Evolutionary conservation across 2,888 invertebrate species (phyloP), one percentile per base, ranked within the genome.

Genomic region (Encarsia formosa): DNA sequence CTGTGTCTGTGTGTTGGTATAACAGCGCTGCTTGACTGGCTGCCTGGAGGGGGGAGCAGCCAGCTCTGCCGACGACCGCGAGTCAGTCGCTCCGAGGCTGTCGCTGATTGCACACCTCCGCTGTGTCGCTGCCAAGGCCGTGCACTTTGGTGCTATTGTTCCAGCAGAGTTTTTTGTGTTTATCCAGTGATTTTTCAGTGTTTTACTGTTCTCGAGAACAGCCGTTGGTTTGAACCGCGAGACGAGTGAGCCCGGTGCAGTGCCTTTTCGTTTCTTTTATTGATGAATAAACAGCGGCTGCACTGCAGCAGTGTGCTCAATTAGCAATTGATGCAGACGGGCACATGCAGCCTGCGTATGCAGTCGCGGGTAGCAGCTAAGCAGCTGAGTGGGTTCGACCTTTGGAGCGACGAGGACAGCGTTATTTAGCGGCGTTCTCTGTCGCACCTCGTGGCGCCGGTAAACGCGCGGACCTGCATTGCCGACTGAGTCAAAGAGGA

Each of bases 71-170:
- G n/a, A 54, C 51, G 2, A 18, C 38, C 13, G 43, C 42, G 59
- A 64, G 64, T 66, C 71, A 73, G 73, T 73, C 68, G 71, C 65
- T 66, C 61, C 68, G 67, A 65, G 65, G 64, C 68, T 65, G 60
- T 59, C 57, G 61, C 50, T 18, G 60, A 50, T 61, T 57, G 55
- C 31, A 19, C 11, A 26, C 5, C 11, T 26, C 8, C 26, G 11
- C 26, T 26, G 37, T 41, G n/a, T 19, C 32, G 13, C 32, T n/a
- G n/a, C n/a, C n/a, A n/a, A n/a, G n/a, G n/a, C n/a, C n/a, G n/a
- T n/a, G n/a, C n/a, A n/a, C n/a, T n/a, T n/a, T n/a, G n/a, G n/a
- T n/a, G n/a, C n/a, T n/a, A n/a, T n/a, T n/a, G n/a, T n/a, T n/a
- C n/a, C n/a, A n/a, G n/a, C n/a, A n/a, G n/a, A n/a, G n/a, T n/a